Conservation (phyloP, 2,888 invertebrate genomes). For the Malachius bipustulatus region DNA sequence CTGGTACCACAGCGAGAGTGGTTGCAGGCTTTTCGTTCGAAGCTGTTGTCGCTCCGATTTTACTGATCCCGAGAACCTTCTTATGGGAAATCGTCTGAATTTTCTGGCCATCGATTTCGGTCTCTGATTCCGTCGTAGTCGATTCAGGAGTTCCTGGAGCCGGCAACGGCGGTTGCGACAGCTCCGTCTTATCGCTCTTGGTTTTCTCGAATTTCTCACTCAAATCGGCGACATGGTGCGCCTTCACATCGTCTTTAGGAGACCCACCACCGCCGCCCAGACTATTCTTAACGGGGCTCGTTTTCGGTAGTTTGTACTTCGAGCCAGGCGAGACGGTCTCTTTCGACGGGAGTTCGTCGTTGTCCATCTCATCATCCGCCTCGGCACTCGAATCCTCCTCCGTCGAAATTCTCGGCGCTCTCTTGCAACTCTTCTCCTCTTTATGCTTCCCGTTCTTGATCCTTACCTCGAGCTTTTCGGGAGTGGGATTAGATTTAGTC, state of each 20-base stretch:
- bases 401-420: constrained; percentile 36
- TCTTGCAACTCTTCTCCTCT: constrained; percentile 28
- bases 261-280: too few species aligned
- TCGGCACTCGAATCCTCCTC: constrained; percentile 53
- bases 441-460: constrained; percentile 16
- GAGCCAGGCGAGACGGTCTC: constrained; percentile 30
- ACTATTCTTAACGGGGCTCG: constrained; percentile 37
- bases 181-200: constrained; percentile 13
- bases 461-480: constrained; percentile 16
- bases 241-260: constrained; percentile 20
- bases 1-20: too few species aligned
- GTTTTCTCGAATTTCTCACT: constrained; percentile 9
- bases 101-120: constrained; percentile 38
- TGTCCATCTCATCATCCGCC: constrained; percentile 57
- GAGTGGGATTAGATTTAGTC: too few species aligned
- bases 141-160: constrained; percentile 24
- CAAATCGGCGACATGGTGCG: constrained; percentile 15
- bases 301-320: constrained; percentile 32
- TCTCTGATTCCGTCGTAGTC: constrained; percentile 36
- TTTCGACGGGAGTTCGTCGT: constrained; percentile 45
- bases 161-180: constrained; percentile 14
- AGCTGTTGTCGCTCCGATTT: too few species aligned
- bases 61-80: constrained; percentile 29
- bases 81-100: constrained; percentile 36
- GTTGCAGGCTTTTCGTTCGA: too few species aligned